Conservation (phyloP, 2,888 invertebrate genomes). For the Acanthosoma haemorrhoidale region DNA sequence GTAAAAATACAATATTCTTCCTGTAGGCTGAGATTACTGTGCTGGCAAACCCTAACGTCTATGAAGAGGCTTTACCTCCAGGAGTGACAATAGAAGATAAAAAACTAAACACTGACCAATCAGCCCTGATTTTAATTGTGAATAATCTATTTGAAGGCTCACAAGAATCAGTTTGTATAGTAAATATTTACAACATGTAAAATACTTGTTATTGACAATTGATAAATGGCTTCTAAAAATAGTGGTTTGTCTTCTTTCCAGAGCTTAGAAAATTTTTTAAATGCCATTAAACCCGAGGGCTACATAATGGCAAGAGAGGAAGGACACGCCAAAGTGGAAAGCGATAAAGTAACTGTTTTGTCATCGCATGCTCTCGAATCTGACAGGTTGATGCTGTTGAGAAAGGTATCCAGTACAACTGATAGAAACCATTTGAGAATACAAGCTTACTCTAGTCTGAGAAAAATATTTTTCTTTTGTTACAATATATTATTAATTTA, state of each 20-base stretch:
- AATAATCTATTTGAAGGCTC: slow-evolving; percentile 48
- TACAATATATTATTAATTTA: too few species aligned
- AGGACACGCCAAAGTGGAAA: slow-evolving; percentile 47
- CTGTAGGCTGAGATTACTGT: slow-evolving; percentile 61
- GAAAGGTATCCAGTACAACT: slow-evolving; percentile 50
- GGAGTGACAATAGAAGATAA: slow-evolving; percentile 58
- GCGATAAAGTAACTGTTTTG: background rate
- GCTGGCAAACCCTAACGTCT: slow-evolving; percentile 48
- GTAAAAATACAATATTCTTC: background rate
- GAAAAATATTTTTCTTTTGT: too few species aligned
- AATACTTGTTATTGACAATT: too few species aligned
- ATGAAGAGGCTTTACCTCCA: slow-evolving; percentile 57
- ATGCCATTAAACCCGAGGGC: slow-evolving; percentile 54
- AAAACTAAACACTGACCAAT: slow-evolving; percentile 53
- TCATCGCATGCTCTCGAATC: slow-evolving; percentile 43
- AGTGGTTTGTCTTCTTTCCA: slow-evolving; percentile 40
- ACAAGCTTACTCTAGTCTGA: too few species aligned
- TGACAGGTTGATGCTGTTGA: slow-evolving; percentile 54
- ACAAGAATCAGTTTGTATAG: background rate
- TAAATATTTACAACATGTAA: too few species aligned
- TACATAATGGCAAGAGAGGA: slow-evolving; percentile 59
- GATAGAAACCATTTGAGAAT: too few species aligned
- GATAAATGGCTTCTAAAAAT: background rate
- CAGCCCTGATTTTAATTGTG: slow-evolving; percentile 52
- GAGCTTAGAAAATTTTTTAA: slow-evolving; percentile 50